phyloP scores from a whole-genome alignment of 2,797 vertebrate genomes.

The Odontamblyopus rebecca region DNA sequence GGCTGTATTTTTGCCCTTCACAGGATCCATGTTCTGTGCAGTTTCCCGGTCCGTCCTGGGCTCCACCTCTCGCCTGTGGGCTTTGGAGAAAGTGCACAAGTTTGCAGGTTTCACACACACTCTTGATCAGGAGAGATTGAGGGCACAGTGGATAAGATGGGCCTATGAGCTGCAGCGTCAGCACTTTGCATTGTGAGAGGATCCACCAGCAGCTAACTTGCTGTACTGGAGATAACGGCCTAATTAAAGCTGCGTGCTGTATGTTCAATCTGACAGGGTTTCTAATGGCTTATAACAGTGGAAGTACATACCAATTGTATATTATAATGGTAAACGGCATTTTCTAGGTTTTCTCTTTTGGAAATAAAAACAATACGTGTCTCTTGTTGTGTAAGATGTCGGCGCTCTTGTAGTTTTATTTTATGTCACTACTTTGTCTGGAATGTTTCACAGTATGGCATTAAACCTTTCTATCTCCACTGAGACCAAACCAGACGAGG shows the following conservation, averaged over 20 bases:
- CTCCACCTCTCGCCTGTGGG: slow-evolving; percentile 33
- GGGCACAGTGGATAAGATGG: slow-evolving; percentile 50
- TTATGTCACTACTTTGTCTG: too few relatives aligned
- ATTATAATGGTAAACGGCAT: too few relatives aligned
- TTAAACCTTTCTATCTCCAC: too few relatives aligned
- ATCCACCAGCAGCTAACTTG: slow-evolving; percentile 49
- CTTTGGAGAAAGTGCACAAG: slow-evolving; percentile 48
- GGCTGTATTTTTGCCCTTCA: background rate
- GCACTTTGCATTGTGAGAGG: slow-evolving; percentile 59
- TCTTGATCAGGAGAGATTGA: slow-evolving; percentile 64
- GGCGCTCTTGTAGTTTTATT: too few relatives aligned
- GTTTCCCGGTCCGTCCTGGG: slow-evolving; percentile 29
- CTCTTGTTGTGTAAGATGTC: too few relatives aligned
- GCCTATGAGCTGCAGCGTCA: slow-evolving; percentile 60
- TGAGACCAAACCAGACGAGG: too few relatives aligned
- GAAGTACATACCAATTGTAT: too few relatives aligned
- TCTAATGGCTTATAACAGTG: background rate
- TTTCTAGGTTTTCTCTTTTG: too few relatives aligned
- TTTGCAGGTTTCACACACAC: slow-evolving; percentile 59
- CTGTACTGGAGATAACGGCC: slow-evolving; percentile 48
- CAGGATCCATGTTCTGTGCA: slow-evolving; percentile 39
- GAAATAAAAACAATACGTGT: too few relatives aligned
- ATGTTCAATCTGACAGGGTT: slow-evolving; percentile 27
- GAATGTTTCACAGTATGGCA: too few relatives aligned
- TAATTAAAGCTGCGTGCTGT: slow-evolving; percentile 66